phyloP scores from a whole-genome alignment of 2,113 vertebrate genomes.

The Numenius arquata region DNA sequence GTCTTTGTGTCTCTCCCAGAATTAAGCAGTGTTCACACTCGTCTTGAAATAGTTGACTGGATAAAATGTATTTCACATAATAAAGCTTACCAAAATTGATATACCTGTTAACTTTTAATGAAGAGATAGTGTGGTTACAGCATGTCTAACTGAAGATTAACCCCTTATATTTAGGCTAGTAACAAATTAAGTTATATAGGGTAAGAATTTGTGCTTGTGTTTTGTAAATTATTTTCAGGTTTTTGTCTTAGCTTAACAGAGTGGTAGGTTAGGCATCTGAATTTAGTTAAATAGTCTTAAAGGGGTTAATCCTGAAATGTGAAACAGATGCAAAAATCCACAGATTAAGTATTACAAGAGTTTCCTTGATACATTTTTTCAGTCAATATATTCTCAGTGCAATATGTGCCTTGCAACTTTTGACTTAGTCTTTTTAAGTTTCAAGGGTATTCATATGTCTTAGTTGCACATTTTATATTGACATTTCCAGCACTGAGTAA shows the following conservation, averaged over 20 bases:
- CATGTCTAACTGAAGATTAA: slow-evolving; percentile 81
- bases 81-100: slow-evolving; percentile 62
- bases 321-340: slow-evolving; percentile 83
- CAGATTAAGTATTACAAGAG: slow-evolving; percentile 65
- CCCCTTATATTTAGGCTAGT: slow-evolving; percentile 74
- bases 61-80: slow-evolving; percentile 61
- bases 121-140: slow-evolving; percentile 83
- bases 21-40: slow-evolving; percentile 84
- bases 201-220: slow-evolving; percentile 49
- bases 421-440: slow-evolving; percentile 49
- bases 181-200: slow-evolving; percentile 21
- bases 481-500: not conserved
- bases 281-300: slow-evolving; percentile 67
- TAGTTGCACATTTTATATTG: not conserved
- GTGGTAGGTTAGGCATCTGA: slow-evolving; percentile 46
- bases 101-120: slow-evolving; percentile 71
- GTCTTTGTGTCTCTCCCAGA: slow-evolving; percentile 63
- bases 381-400: slow-evolving; percentile 30
- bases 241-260: slow-evolving; percentile 47
- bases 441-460: not conserved
- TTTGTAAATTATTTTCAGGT: slow-evolving; percentile 43
- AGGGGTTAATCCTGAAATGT: slow-evolving; percentile 82
- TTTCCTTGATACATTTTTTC: slow-evolving; percentile 21
- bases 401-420: slow-evolving; percentile 26
- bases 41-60: slow-evolving; percentile 75